Conservation (phyloP, 2,797 vertebrate genomes). For the Perodicticus potto region DNA sequence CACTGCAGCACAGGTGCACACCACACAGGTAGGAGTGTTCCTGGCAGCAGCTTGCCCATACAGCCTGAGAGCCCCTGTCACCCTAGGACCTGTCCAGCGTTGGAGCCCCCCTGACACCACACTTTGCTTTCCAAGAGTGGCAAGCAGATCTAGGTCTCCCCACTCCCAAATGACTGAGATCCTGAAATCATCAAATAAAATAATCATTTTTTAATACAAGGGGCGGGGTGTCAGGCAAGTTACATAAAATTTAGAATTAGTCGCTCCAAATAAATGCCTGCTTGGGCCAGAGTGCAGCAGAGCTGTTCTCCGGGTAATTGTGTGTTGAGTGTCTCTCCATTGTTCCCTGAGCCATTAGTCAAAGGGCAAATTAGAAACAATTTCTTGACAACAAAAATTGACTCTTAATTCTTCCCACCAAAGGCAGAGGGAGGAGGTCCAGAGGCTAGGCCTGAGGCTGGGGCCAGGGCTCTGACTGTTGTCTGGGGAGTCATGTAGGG, state of each 20-base stretch:
- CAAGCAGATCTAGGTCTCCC: neutral
- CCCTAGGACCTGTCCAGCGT: neutral
- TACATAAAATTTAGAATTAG: constrained; percentile 76
- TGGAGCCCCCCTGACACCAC: neutral
- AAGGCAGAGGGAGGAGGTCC: neutral
- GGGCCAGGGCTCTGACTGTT: neutral
- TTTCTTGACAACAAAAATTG: constrained; percentile 80
- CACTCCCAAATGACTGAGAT: neutral
- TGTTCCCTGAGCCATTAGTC: constrained; percentile 79
- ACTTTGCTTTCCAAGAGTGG: neutral
- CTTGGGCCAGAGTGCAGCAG: neutral
- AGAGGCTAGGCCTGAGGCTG: neutral
- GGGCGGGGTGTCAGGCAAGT: neutral
- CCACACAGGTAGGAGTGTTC: neutral
- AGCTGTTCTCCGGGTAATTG: neutral
- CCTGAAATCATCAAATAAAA: constrained; percentile 51
- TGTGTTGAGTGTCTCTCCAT: constrained; percentile 71
- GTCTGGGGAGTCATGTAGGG: neutral
- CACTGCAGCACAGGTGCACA: too few species aligned
- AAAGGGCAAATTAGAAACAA: constrained; percentile 81
- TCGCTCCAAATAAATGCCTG: neutral
- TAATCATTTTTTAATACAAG: constrained; percentile 56
- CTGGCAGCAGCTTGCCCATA: neutral
- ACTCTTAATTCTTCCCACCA: constrained; percentile 74
- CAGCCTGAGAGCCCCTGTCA: too few species aligned